Conservation (phyloP, 37 sponge, comb jelly and placozoan species). For the Tethya wilhelma region DNA sequence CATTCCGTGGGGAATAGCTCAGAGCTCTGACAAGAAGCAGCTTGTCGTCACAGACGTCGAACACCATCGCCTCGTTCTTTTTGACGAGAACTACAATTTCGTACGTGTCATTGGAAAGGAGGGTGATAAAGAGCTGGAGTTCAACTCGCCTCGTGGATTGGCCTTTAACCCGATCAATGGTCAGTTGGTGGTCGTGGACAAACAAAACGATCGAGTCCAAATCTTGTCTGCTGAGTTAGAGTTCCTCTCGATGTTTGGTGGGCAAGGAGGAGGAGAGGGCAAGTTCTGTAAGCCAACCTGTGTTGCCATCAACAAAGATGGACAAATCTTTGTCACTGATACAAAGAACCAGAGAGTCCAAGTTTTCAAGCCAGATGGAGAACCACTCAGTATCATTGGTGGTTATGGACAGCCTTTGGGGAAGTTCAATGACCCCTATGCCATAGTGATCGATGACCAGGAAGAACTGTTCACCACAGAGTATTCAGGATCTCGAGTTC, state of each 20-base stretch:
- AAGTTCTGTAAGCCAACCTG: slow-evolving; percentile 12
- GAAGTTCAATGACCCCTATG: slow-evolving; percentile 5
- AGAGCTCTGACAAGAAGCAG: background rate
- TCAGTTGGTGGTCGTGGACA: slow-evolving; percentile 13
- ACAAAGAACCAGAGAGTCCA: slow-evolving; percentile 21
- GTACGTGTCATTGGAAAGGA: slow-evolving; percentile 1
- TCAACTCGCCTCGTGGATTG: slow-evolving; percentile 31
- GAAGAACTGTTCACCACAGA: slow-evolving; percentile 14
- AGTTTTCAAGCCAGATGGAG: slow-evolving; percentile 2
- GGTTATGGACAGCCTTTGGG: background rate
- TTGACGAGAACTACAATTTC: background rate
- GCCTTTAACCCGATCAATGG: slow-evolving; percentile 24
- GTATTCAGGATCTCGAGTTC: background rate
- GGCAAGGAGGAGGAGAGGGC: background rate
- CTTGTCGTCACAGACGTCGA: slow-evolving; percentile 25
- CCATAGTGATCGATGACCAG: background rate
- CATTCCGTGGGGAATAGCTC: slow-evolving; percentile 3
- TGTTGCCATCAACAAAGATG: slow-evolving; percentile 4
- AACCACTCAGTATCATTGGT: background rate
- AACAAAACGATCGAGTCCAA: slow-evolving; percentile 28
- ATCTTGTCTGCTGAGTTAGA: background rate
- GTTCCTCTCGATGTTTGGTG: slow-evolving; percentile 11
- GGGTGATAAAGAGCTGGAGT: slow-evolving; percentile 1
- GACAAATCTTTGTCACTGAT: slow-evolving; percentile 26
- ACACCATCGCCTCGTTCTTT: slow-evolving; percentile 5